phyloP scores from a whole-genome alignment of 2,888 invertebrate genomes.

The Athetis lepigone region DNA sequence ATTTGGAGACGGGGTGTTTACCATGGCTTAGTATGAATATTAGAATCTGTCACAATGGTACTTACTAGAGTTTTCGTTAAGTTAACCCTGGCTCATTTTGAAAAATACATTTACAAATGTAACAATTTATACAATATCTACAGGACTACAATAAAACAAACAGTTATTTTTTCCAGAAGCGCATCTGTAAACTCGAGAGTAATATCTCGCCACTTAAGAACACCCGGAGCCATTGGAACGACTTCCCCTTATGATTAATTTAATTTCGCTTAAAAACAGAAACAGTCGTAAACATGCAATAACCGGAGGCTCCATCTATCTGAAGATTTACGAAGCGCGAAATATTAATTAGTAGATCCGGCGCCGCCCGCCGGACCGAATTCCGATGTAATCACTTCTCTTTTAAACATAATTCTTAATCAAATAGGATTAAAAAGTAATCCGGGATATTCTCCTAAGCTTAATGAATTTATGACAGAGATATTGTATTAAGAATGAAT shows the following conservation, averaged over 20 bases:
- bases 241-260: constrained; percentile 18
- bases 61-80: not conserved
- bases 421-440: constrained; percentile 54
- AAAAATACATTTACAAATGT: not conserved
- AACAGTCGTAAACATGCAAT: constrained; percentile 40
- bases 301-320: constrained; percentile 30
- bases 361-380: constrained; percentile 23
- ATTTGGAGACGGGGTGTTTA: not conserved
- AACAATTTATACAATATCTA: not conserved
- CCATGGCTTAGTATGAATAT: too few relatives aligned
- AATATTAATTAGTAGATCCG: constrained; percentile 59
- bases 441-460: constrained; percentile 30
- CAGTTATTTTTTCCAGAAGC: not conserved
- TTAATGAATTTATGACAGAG: constrained; percentile 8
- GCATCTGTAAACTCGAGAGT: not conserved
- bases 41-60: not conserved
- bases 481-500: constrained; percentile 19
- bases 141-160: not conserved
- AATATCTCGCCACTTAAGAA: constrained; percentile 11
- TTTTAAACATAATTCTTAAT: constrained; percentile 52
- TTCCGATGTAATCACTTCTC: constrained; percentile 47
- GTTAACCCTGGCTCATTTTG: not conserved
- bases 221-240: constrained; percentile 8
- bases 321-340: constrained; percentile 50
- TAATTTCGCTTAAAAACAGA: constrained; percentile 35